Percentiles rank a stretch among this genome's conserved stretches.
phyloP scores from a whole-genome alignment of 1,140 invertebrate species.

The Drosophila lini region DNA sequence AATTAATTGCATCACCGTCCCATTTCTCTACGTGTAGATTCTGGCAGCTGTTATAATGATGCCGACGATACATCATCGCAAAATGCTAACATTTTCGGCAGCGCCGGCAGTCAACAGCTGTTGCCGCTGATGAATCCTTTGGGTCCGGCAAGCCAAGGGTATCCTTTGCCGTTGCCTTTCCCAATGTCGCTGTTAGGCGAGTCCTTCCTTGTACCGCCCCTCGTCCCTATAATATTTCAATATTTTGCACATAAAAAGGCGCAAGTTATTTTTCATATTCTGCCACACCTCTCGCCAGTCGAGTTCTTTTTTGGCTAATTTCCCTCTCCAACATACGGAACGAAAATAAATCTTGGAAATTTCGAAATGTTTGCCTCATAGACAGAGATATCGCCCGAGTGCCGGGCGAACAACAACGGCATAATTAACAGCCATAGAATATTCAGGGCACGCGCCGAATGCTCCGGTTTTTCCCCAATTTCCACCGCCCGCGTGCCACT shows the following conservation, averaged over 20 bases:
- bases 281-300: constrained; percentile 25
- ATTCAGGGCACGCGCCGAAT: constrained; percentile 64
- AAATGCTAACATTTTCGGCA: constrained; percentile 81
- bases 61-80: constrained; percentile 81
- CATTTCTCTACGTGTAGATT: constrained; percentile 19
- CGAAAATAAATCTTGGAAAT: constrained; percentile 63
- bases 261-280: constrained; percentile 79
- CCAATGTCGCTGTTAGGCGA: constrained; percentile 3
- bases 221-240: constrained; percentile 68
- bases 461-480: constrained; percentile 35
- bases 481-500: constrained; percentile 1
- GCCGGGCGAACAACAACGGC: constrained; percentile 29
- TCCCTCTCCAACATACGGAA: constrained; percentile 22
- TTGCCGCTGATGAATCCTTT: constrained; percentile 82
- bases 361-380: constrained; percentile 36
- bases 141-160: constrained; percentile 61
- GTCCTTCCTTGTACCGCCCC: background rate
- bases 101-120: constrained; percentile 71
- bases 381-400: constrained; percentile 41
- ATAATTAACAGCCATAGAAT: constrained; percentile 82
- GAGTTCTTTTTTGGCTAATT: constrained; percentile 65
- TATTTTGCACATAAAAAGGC: constrained; percentile 80
- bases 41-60: constrained; percentile 80
- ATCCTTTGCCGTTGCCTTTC: constrained; percentile 44
- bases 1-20: background rate